Conservation (phyloP, 2,888 invertebrate species). For the Acanthopleura granulata region DNA sequence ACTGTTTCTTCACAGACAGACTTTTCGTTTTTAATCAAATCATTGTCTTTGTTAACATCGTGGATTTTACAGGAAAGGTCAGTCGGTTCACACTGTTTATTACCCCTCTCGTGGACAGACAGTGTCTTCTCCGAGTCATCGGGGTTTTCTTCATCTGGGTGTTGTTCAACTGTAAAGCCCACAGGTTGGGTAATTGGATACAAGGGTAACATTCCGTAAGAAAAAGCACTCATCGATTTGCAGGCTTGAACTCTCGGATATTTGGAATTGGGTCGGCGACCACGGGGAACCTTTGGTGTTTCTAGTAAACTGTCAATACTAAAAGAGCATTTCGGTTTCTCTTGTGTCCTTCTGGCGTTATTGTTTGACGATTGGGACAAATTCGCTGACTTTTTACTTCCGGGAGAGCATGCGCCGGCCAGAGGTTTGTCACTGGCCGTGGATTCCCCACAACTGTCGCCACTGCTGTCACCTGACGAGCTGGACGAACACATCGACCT, state of each 20-base stretch:
- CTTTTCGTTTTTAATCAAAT: background rate
- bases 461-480: conserved; percentile 8
- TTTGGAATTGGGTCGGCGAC: conserved; percentile 71
- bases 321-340: conserved; percentile 62
- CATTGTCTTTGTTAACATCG: background rate
- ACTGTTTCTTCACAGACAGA: background rate
- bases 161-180: conserved; percentile 67
- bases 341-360: background rate
- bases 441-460: background rate
- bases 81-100: conserved; percentile 10
- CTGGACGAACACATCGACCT: background rate
- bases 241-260: conserved; percentile 72
- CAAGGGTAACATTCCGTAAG: conserved; percentile 65
- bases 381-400: background rate
- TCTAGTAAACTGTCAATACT: conserved; percentile 71
- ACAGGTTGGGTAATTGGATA: conserved; percentile 72
- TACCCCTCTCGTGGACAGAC: background rate
- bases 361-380: background rate
- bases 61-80: background rate
- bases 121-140: background rate
- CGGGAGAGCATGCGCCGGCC: background rate
- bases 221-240: conserved; percentile 69
- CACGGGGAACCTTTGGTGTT: conserved; percentile 70
- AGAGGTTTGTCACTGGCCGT: background rate
- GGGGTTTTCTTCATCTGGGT: background rate